Evolutionary conservation across 2,888 invertebrate species (phyloP).

Genomic region (Lycocerus yunnanus): DNA sequence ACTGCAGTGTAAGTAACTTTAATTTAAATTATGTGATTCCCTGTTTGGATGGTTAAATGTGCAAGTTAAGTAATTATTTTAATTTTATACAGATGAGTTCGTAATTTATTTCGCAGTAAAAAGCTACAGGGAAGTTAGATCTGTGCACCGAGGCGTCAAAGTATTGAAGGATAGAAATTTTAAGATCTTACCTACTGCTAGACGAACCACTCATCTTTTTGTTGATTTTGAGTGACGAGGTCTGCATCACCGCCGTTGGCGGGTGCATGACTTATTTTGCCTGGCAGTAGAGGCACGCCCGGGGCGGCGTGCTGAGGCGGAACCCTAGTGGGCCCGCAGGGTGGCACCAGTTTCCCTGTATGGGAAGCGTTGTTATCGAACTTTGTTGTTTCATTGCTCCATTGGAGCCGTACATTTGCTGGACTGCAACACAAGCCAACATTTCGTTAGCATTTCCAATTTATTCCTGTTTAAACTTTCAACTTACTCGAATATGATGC

Average conservation of each 20-base stretch:
- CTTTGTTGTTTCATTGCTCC: constrained; percentile 68
- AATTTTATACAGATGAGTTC: neutral
- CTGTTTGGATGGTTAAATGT: neutral
- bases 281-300: constrained; percentile 76
- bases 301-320: constrained; percentile 63
- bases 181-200: constrained; percentile 64
- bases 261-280: constrained; percentile 65
- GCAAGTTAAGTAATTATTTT: neutral
- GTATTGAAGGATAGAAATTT: neutral
- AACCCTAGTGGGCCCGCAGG: constrained; percentile 79
- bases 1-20: constrained; percentile 1
- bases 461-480: neutral
- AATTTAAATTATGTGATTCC: neutral
- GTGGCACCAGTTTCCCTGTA: constrained; percentile 95
- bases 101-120: neutral
- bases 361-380: constrained; percentile 62
- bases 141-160: too few species aligned
- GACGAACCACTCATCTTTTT: constrained; percentile 94
- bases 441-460: constrained; percentile 2
- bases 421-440: constrained; percentile 59
- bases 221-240: constrained; percentile 65
- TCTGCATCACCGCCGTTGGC: constrained; percentile 52
- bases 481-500: constrained; percentile 57
- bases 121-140: too few species aligned
- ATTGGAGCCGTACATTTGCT: constrained; percentile 76